Evolutionary conservation across 2,888 invertebrate species (phyloP), one percentile per base, ranked within the genome.

Genomic region (Argyra leucocephala): DNA sequence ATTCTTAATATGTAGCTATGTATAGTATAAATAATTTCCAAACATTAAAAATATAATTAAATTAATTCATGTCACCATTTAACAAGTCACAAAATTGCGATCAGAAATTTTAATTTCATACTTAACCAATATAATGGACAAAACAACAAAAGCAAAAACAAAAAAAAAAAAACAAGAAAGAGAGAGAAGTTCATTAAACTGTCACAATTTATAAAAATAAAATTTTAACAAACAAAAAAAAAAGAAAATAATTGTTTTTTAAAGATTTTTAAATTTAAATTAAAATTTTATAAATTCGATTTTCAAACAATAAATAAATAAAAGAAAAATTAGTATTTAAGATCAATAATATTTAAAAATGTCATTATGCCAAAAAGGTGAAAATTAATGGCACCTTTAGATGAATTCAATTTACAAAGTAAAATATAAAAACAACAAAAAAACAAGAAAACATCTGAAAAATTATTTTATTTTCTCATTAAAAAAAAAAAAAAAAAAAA

Each of bases 21-120:
- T n/a, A n/a, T n/a, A n/a, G n/a, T n/a, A n/a, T n/a, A n/a, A n/a
- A n/a, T n/a, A n/a, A n/a, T 31, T 31, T 31, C 12, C 1, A 31
- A 31, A 31, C 2, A 18, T 48, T 18, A 48, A 48, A 48, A 2
- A 48, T 48, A 18, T 48, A 48, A 48, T 48, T 18, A 48, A 48
- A 48, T 48, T 48, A 48, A 48, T 48, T 48, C 48, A 48, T 48
- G 48, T 48, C 48, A 48, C 48, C 48, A 48, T 48, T 48, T 18
- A 48, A 48, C 48, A 48, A 48, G 48, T 48, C n/a, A 48, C 18
- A 18, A 37, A 12, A 37, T 37, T 37, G 37, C 37, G 37, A 37
- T 37, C 37, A 37, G 37, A 18, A 48, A 48, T 48, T 48, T 48
- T 48, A 48, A 48, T 48, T 48, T n/a, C 18, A 12, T 48, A 48